Conservation (phyloP, 2,797 vertebrate genomes). For the Periophthalmus magnuspinnatus region DNA sequence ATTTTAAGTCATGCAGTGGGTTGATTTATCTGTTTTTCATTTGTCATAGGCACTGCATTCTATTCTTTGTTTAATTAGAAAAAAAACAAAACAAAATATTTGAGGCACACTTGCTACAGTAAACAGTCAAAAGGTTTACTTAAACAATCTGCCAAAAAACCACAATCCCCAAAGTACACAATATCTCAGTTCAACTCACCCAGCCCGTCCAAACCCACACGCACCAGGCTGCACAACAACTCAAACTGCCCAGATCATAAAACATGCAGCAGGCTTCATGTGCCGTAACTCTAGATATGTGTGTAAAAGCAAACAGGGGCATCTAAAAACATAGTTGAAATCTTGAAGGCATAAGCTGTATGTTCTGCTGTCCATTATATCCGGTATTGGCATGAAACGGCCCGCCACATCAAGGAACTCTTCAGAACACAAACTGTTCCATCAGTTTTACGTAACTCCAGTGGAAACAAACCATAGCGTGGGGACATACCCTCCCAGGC, state of each 20-base stretch:
- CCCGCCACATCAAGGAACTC: conserved; percentile 2
- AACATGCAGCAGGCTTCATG: neutral
- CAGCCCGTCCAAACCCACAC: neutral
- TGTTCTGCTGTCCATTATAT: neutral
- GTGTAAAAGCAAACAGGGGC: neutral
- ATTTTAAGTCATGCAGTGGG: too few species aligned
- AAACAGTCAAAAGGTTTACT: neutral
- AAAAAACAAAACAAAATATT: neutral
- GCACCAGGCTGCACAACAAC: neutral
- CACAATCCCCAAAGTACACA: neutral
- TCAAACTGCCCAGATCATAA: neutral
- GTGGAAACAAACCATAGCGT: conserved; percentile 2
- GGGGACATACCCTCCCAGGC: neutral
- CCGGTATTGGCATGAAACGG: neutral
- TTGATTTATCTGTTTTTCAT: too few species aligned
- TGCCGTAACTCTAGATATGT: neutral
- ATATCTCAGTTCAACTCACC: neutral
- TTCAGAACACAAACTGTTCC: conserved; percentile 7
- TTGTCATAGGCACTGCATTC: too few species aligned
- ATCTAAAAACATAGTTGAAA: neutral
- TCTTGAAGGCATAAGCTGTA: neutral
- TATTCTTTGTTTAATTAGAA: too few species aligned
- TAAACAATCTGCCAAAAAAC: neutral
- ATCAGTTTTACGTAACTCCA: conserved; percentile 1
- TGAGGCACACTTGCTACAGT: neutral